Evolutionary conservation across 2,888 invertebrate genomes (phyloP), one percentile per base, ranked within the genome.

Genomic region (Leucophenga montana): DNA sequence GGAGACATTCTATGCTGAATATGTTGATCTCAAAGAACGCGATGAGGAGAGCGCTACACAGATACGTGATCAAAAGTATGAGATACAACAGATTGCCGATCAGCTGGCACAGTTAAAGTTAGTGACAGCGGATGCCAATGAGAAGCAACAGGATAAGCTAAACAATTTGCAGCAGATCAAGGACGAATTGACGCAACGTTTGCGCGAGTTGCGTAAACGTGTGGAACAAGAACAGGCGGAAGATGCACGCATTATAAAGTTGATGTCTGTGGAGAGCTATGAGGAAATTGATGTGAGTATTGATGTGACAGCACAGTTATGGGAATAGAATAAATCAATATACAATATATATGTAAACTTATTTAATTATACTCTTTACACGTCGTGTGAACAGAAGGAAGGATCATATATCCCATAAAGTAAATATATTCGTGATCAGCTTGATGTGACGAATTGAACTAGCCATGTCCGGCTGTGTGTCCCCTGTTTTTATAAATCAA

Each of bases 191-290:
- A 86, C 89, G 0, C 86, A 85, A n/a, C 89, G 89, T 18, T 89
- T 90, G 73, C 88, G 88, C 75, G 89, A 88, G 79, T 87, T 92
- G 80, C 92, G 92, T 77, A 87, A 79, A 16, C 89, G 90, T n/a
- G 89, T 92, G 6, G 91, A 91, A 70, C 74, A 85, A 0, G 90
- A 90, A 68, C 88, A 90, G 71, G 88, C 86, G 6, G 84, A 86
- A 8, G 92, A 92, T 69, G 89, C 90, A 31, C 87, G 90, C 20
- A 90, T 91, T 73, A 86, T 95, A 39, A 91, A 91, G 22, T 75
- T 90, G 22, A 89, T 94, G 84, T 93, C 92, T 11, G 91, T 93
- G 59, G 87, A 89, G 48, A 93, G 94, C 77, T 91, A 92, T 76
- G 89, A 91, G 68, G 74, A 77, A 2, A 71, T 86, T 2, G 83